Percentiles rank a stretch among this genome's conserved stretches.
These are phyloP conservation scores for Synergus gifuensis DNA, from an alignment of 2,888 invertebrate species.

Conservation along the genomic window DNA sequence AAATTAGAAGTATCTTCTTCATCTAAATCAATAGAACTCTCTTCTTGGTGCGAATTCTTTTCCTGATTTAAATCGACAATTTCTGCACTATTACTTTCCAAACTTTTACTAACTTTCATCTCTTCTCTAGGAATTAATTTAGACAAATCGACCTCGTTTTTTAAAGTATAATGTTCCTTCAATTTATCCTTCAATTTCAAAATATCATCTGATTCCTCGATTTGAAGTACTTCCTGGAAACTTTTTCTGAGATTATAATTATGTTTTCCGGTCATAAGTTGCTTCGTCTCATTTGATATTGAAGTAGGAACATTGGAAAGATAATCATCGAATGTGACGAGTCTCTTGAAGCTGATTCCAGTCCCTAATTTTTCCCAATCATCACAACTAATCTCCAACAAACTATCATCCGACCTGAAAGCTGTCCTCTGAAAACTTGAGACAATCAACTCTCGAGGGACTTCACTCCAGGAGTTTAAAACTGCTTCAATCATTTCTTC, in stretches of 20 bases:
- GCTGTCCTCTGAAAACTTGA: conserved; percentile 66
- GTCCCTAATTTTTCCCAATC: conserved; percentile 59
- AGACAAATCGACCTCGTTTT: background rate
- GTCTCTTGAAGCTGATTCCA: conserved; percentile 63
- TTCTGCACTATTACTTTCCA: background rate
- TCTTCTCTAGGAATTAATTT: background rate
- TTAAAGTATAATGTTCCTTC: background rate
- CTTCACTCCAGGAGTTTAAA: conserved; percentile 61
- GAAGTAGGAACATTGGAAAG: conserved; percentile 51
- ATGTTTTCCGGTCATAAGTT: background rate
- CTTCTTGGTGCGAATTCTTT: background rate
- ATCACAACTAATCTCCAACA: conserved; percentile 60
- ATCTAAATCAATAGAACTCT: background rate
- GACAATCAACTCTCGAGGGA: conserved; percentile 65
- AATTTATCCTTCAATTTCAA: conserved; percentile 2
- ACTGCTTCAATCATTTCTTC: conserved; percentile 60
- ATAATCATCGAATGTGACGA: conserved; percentile 69
- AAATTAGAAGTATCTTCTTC: background rate
- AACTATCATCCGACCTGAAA: conserved; percentile 65
- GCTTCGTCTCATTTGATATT: background rate
- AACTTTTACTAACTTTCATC: background rate
- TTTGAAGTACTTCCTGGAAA: background rate
- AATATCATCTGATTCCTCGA: background rate
- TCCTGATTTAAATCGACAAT: background rate
- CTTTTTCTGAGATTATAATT: conserved; percentile 13